Percentiles rank a stretch among this genome's conserved stretches.
phyloP scores from a whole-genome alignment of 1,140 invertebrate genomes.

The Temnothorax nylanderi region DNA sequence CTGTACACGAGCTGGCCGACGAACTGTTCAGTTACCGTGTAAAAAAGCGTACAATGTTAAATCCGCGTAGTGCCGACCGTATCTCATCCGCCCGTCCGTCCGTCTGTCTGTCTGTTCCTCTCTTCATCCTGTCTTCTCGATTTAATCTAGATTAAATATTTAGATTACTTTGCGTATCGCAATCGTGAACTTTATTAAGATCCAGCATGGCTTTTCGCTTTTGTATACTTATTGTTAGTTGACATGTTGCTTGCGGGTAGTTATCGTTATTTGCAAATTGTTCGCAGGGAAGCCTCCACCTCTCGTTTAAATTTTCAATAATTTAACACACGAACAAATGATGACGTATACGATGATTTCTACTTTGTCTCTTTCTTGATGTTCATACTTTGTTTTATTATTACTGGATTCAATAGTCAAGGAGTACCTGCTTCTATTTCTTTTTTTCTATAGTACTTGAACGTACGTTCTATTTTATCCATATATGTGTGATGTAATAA shows the following conservation, averaged over 20 bases:
- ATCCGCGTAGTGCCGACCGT: slow-evolving; percentile 54
- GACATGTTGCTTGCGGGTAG: slow-evolving; percentile 10
- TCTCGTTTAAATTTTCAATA: slow-evolving; percentile 13
- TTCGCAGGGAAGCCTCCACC: not conserved
- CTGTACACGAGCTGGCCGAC: slow-evolving; percentile 32
- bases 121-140: slow-evolving; percentile 32
- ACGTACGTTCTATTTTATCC: not conserved
- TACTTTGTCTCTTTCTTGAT: not conserved
- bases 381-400: not conserved
- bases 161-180: slow-evolving; percentile 32
- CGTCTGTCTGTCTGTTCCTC: slow-evolving; percentile 40
- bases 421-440: not conserved
- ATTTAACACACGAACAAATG: not conserved
- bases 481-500: not conserved
- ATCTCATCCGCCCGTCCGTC: slow-evolving; percentile 33
- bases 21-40: slow-evolving; percentile 72
- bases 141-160: slow-evolving; percentile 62
- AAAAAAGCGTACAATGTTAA: slow-evolving; percentile 79
- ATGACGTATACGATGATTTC: not conserved
- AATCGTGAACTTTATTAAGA: slow-evolving; percentile 43
- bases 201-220: not conserved
- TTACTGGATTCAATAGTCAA: not conserved
- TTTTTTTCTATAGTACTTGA: not conserved
- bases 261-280: not conserved
- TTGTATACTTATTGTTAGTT: not conserved